phyloP scores from a whole-genome alignment of 2,797 vertebrate species.

The Thamnophis elegans region DNA sequence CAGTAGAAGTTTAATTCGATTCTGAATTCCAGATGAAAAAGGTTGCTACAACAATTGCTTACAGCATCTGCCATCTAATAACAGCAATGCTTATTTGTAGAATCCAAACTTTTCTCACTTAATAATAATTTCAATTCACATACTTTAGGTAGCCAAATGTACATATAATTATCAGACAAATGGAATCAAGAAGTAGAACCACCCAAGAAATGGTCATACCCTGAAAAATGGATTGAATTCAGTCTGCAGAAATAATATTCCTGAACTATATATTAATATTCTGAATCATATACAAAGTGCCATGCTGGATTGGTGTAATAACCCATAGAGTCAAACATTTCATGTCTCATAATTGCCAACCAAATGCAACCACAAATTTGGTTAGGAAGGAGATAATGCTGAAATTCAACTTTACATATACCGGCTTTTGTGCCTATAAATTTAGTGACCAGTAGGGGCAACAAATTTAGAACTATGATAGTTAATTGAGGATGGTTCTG shows the following conservation, averaged over 20 bases:
- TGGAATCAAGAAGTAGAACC: not conserved
- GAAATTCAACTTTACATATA: not conserved
- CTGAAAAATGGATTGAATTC: not conserved
- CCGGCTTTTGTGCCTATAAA: not conserved
- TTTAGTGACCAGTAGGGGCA: not conserved
- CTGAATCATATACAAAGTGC: not conserved
- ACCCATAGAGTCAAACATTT: not conserved
- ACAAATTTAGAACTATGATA: not conserved
- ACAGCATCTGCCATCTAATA: not conserved
- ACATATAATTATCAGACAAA: not conserved
- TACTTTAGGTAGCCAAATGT: not conserved
- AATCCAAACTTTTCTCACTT: not conserved
- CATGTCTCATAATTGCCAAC: not conserved
- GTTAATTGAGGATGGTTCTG: not conserved
- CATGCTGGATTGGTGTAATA: not conserved
- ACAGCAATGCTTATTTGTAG: not conserved
- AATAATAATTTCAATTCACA: not conserved
- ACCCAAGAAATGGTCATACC: not conserved
- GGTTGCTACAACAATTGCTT: no score
- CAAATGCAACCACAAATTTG: not conserved
- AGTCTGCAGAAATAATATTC: not conserved
- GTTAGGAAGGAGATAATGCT: not conserved
- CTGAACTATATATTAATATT: not conserved
- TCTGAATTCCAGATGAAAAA: not conserved
- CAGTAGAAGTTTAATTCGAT: not conserved